Evolutionary conservation across 2,113 vertebrate species (phyloP).

Genomic region (Phyllostomus discolor): DNA sequence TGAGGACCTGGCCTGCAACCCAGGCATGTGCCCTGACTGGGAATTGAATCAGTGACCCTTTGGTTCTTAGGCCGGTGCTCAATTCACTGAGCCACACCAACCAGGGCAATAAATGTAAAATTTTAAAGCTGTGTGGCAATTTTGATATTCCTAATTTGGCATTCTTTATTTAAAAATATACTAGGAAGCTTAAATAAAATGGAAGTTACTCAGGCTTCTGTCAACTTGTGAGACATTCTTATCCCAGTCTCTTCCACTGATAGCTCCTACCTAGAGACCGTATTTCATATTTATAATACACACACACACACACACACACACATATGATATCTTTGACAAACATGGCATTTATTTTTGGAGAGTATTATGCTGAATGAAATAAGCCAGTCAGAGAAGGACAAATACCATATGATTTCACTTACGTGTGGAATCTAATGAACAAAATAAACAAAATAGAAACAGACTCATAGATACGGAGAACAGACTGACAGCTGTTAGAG

Average conservation of each 20-base stretch:
- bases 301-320: too few relatives aligned
- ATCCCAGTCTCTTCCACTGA: neutral
- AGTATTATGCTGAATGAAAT: neutral
- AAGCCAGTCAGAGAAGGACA: neutral
- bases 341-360: neutral
- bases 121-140: neutral
- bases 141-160: constrained; percentile 33
- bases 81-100: too few relatives aligned
- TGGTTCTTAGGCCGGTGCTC: too few relatives aligned
- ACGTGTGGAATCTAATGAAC: neutral
- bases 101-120: neutral
- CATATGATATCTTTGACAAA: neutral
- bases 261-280: neutral
- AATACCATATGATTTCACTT: neutral
- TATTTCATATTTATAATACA: too few relatives aligned
- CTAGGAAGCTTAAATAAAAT: neutral
- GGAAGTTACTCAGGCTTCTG: neutral
- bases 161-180: constrained; percentile 15
- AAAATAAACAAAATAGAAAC: neutral
- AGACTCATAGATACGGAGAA: neutral
- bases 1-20: too few relatives aligned
- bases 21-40: too few relatives aligned
- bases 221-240: neutral
- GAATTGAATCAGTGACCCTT: too few relatives aligned
- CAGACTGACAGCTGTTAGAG: neutral